phyloP scores from a whole-genome alignment of 2,797 vertebrate genomes.

The Miichthys miiuy region DNA sequence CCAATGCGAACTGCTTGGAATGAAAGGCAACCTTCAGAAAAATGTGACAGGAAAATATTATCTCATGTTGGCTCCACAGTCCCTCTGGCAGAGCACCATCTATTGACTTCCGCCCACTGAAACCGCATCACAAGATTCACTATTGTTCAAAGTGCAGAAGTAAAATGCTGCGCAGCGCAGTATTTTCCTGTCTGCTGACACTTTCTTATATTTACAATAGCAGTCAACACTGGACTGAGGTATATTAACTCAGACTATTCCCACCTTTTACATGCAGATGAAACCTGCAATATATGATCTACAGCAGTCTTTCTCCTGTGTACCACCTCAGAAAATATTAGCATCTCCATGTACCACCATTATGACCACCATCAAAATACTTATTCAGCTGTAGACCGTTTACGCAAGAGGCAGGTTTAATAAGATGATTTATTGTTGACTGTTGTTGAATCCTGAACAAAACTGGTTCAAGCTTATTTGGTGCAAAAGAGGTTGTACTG shows the following conservation, averaged over 20 bases:
- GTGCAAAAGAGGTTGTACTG: no score
- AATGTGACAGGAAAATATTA: constrained; percentile 77
- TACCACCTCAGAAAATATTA: no score
- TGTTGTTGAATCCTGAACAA: no score
- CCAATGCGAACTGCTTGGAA: constrained; percentile 32
- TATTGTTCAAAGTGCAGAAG: constrained; percentile 51
- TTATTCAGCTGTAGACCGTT: no score
- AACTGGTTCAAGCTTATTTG: no score
- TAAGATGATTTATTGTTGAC: no score
- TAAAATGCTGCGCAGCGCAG: neutral
- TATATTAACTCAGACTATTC: neutral
- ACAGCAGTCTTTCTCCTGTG: no score
- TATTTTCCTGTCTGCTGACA: neutral
- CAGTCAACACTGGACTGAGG: neutral
- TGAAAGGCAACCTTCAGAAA: constrained; percentile 67
- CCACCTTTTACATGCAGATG: neutral
- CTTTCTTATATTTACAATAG: neutral
- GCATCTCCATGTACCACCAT: no score
- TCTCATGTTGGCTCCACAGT: constrained; percentile 57
- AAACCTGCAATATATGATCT: no score
- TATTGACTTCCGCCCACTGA: constrained; percentile 59
- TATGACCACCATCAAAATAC: no score
- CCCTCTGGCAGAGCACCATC: constrained; percentile 58
- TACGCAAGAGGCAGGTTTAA: no score
- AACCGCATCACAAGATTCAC: constrained; percentile 43